Evolutionary conservation across 2,888 invertebrate genomes (phyloP).

Genomic region (Cosmia pyralina): DNA sequence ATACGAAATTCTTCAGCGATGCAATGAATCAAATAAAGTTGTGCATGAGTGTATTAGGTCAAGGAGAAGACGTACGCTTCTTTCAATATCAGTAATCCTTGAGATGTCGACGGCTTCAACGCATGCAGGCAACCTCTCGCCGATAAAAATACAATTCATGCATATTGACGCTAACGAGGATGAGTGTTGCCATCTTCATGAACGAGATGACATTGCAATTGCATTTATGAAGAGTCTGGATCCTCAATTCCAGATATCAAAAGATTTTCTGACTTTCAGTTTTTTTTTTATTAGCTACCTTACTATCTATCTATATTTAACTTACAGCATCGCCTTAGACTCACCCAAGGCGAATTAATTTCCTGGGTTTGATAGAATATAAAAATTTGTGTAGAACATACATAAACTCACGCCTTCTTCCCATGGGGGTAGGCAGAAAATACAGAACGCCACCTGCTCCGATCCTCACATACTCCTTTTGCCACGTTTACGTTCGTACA

Average conservation of each 20-base stretch:
- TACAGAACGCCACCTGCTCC: too few relatives aligned
- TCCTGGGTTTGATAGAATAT: too few relatives aligned
- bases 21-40: conserved; percentile 22
- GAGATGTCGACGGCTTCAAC: background rate
- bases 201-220: background rate
- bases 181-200: background rate
- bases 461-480: too few relatives aligned
- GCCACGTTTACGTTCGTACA: too few relatives aligned
- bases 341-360: too few relatives aligned
- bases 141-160: background rate
- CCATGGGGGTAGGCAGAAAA: too few relatives aligned
- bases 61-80: background rate
- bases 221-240: too few relatives aligned
- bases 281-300: background rate
- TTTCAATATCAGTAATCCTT: background rate
- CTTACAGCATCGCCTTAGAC: background rate
- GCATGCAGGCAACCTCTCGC: background rate
- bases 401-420: too few relatives aligned
- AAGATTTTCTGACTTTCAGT: too few relatives aligned
- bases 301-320: background rate
- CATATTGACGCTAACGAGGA: background rate
- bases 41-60: conserved; percentile 10
- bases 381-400: too few relatives aligned
- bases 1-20: background rate
- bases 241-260: too few relatives aligned